Conservation (phyloP, 92 coral and sea anemone species). For the Palythoa heliodiscus region DNA sequence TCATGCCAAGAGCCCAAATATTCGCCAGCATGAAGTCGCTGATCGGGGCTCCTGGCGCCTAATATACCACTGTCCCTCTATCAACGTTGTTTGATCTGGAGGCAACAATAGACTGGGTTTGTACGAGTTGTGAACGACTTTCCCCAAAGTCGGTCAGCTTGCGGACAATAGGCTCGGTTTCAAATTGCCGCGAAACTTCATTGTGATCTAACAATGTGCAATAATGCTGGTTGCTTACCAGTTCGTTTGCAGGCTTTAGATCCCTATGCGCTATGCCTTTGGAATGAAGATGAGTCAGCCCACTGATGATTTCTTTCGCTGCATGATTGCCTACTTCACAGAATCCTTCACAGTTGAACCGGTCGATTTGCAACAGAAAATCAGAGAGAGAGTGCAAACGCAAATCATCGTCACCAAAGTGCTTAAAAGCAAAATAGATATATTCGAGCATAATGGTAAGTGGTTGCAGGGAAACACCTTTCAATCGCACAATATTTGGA, state of each 20-base stretch:
- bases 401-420: conserved; percentile 48
- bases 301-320: conserved; percentile 19
- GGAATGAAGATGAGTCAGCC: conserved; percentile 16
- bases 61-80: conserved; percentile 35
- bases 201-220: conserved; percentile 45
- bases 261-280: conserved; percentile 3
- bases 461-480: conserved; percentile 47
- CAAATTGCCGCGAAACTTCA: conserved; percentile 46
- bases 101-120: conserved; percentile 50
- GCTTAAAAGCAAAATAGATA: conserved; percentile 49
- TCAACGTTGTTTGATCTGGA: conserved; percentile 50
- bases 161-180: conserved; percentile 43
- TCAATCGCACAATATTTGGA: conserved; percentile 47
- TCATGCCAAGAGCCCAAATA: conserved; percentile 56
- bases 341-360: conserved; percentile 41
- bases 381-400: conserved; percentile 44
- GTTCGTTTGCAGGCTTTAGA: conserved; percentile 10
- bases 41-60: conserved; percentile 43
- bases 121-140: conserved; percentile 46
- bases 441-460: conserved; percentile 59
- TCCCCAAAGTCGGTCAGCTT: conserved; percentile 60
- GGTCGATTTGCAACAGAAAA: conserved; percentile 41
- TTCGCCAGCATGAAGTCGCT: conserved; percentile 47
- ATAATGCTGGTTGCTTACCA: conserved; percentile 42
- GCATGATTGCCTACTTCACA: conserved; percentile 31